phyloP scores from a whole-genome alignment of 2,113 vertebrate genomes.

The Sisor rabdophorus region DNA sequence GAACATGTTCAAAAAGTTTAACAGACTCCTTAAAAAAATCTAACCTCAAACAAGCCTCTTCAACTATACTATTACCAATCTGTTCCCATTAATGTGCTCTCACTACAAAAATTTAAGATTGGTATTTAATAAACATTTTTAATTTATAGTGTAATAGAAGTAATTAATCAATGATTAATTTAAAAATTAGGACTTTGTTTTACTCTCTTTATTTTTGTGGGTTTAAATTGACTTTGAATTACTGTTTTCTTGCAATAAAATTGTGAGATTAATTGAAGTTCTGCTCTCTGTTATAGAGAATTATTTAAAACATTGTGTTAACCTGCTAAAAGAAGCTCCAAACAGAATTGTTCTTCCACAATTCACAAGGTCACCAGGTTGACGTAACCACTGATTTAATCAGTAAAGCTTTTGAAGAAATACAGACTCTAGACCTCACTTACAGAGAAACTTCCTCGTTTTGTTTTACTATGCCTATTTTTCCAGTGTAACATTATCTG shows the following conservation, averaged over 20 bases:
- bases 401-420: conserved; percentile 4
- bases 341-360: background rate
- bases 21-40: background rate
- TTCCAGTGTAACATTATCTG: background rate
- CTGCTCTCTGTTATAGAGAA: background rate
- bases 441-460: background rate
- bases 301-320: background rate
- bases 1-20: background rate
- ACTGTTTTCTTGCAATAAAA: too few relatives aligned
- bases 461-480: background rate
- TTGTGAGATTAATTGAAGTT: too few relatives aligned
- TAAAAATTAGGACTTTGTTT: too few relatives aligned
- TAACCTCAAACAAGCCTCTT: too few relatives aligned
- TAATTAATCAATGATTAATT: too few relatives aligned
- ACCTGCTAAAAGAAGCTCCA: background rate
- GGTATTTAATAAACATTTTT: too few relatives aligned
- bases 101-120: too few relatives aligned
- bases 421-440: background rate
- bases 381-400: background rate
- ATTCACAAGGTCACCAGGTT: background rate
- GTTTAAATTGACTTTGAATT: too few relatives aligned
- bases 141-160: too few relatives aligned
- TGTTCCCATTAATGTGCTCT: too few relatives aligned
- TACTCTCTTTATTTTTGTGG: too few relatives aligned
- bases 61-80: too few relatives aligned